Percentiles rank a stretch among this genome's conserved stretches.
These are phyloP conservation scores for Kuschelorhynchus macadamiae DNA, from an alignment of 2,888 invertebrate genomes.

Conservation along the genomic window DNA sequence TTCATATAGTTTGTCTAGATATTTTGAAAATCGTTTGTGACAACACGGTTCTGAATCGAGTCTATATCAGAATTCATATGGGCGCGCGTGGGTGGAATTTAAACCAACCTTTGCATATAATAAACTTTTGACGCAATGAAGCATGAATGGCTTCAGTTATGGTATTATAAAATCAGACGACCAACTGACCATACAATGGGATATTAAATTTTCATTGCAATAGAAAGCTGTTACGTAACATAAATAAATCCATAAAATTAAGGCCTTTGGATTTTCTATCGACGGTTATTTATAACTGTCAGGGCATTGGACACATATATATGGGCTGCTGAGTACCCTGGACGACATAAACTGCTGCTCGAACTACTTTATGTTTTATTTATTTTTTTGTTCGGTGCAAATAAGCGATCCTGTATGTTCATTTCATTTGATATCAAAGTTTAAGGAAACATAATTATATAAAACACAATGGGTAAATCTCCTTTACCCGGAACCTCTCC, in stretches of 20 bases:
- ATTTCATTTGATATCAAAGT: no score
- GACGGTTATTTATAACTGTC: conserved; percentile 6
- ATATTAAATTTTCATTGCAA: conserved; percentile 48
- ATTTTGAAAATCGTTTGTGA: no score
- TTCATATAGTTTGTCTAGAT: no score
- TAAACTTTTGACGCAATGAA: conserved; percentile 35
- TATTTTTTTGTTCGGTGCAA: no score
- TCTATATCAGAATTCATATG: background rate
- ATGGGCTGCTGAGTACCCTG: no score
- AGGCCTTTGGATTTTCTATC: background rate
- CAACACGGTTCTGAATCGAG: no score
- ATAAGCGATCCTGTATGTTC: no score
- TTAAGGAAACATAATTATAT: no score
- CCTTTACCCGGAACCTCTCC: no score
- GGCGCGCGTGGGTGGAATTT: conserved; percentile 20
- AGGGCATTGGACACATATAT: conserved; percentile 6
- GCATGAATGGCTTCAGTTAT: conserved; percentile 36
- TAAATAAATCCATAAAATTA: conserved; percentile 40
- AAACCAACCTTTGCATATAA: conserved; percentile 28
- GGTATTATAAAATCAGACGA: conserved; percentile 37
- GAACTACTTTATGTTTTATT: no score
- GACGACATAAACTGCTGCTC: no score
- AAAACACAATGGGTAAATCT: no score
- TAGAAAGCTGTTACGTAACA: conserved; percentile 44
- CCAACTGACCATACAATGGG: conserved; percentile 42